These are phyloP conservation scores for Brachyhypopomus gauderio DNA, from an alignment of 2,113 vertebrate genomes.

Conservation along the genomic window DNA sequence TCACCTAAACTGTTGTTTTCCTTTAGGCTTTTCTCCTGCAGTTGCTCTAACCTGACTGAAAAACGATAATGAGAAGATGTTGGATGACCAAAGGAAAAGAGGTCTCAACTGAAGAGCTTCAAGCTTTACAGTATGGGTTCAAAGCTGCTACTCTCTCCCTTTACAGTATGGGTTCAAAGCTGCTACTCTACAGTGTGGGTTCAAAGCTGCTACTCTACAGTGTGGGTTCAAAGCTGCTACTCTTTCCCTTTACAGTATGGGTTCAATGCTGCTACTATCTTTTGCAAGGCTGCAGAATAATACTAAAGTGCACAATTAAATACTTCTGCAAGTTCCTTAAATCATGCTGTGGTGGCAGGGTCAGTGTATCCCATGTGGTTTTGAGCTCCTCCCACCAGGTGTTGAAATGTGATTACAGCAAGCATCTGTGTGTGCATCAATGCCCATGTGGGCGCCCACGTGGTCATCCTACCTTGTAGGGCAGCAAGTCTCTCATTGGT, in stretches of 20 bases:
- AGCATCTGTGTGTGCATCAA: neutral
- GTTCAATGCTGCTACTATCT: too few species aligned
- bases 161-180: too few species aligned
- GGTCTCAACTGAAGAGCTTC: conserved; percentile 11
- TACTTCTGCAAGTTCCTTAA: neutral
- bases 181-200: too few species aligned
- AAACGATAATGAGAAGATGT: conserved; percentile 82
- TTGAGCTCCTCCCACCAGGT: neutral
- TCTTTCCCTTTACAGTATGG: too few species aligned
- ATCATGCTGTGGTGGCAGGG: neutral
- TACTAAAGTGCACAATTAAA: too few species aligned
- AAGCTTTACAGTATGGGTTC: neutral
- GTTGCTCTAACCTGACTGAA: conserved; percentile 97
- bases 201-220: neutral
- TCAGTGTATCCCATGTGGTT: neutral
- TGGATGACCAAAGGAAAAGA: conserved; percentile 65
- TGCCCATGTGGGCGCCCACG: neutral
- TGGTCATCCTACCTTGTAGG: conserved; percentile 83
- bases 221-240: neutral
- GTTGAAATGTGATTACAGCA: neutral
- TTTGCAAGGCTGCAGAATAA: neutral
- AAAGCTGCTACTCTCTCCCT: neutral
- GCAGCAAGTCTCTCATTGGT: conserved; percentile 94
- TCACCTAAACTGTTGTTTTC: conserved; percentile 97
- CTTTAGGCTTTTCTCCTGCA: conserved; percentile 98